A percentile compares a stretch with the other conserved stretches of the same genome.
phyloP scores from a whole-genome alignment of 2,113 vertebrate genomes.

The Glaucomys volans region DNA sequence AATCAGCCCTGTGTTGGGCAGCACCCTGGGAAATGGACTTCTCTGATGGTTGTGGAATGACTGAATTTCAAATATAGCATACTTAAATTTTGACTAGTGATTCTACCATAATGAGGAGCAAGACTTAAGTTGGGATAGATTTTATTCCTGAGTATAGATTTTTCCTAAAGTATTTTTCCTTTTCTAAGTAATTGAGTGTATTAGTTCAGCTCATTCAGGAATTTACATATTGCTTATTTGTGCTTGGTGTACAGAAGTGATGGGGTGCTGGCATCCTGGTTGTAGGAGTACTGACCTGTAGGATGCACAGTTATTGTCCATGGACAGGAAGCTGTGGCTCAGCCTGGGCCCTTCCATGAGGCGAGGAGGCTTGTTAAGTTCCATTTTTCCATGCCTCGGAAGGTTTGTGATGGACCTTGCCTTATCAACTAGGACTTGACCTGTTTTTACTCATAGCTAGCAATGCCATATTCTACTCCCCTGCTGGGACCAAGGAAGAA shows the following conservation, averaged over 20 bases:
- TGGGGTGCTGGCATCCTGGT: background rate
- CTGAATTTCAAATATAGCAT: background rate
- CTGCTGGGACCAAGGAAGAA: background rate
- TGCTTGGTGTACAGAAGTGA: background rate
- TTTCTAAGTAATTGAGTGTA: constrained; percentile 10
- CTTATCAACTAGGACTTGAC: background rate
- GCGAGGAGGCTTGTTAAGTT: background rate
- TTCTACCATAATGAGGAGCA: background rate
- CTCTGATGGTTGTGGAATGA: background rate
- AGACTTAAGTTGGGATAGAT: background rate
- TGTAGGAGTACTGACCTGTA: accelerated
- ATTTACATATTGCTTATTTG: background rate
- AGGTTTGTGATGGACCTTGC: background rate
- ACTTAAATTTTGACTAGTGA: background rate
- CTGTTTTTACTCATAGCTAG: background rate
- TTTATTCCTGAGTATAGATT: constrained; percentile 24
- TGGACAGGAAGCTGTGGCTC: background rate
- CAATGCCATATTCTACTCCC: background rate
- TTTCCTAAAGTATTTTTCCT: background rate
- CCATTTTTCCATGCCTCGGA: background rate
- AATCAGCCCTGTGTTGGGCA: background rate
- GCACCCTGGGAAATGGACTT: background rate
- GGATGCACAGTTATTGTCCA: background rate
- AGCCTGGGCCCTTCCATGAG: background rate
- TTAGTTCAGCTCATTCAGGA: constrained; percentile 21